Percentiles rank a stretch among this genome's conserved stretches.
Conservation (phyloP, 2,797 vertebrate genomes). For the Tarsius wallacei region DNA sequence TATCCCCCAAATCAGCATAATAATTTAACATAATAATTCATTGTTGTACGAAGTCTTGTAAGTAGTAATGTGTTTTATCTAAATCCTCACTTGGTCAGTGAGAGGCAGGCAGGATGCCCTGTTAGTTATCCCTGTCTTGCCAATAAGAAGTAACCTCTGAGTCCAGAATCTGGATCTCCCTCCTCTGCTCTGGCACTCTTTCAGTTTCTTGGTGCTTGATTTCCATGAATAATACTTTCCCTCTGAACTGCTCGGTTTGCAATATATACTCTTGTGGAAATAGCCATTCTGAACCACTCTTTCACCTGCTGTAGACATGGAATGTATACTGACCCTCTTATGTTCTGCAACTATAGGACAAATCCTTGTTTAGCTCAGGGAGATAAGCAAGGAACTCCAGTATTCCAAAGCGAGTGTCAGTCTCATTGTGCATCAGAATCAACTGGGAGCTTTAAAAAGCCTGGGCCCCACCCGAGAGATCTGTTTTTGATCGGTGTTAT, state of each 20-base stretch:
- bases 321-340: background rate
- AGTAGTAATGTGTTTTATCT: background rate
- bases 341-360: background rate
- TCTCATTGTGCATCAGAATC: background rate
- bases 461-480: background rate
- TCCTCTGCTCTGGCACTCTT: background rate
- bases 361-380: background rate
- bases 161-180: background rate
- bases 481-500: background rate
- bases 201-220: background rate
- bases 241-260: background rate
- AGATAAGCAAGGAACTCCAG: background rate
- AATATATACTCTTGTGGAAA: background rate
- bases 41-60: background rate
- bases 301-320: background rate
- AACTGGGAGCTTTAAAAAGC: background rate
- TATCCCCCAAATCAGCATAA: too few species aligned
- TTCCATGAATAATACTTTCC: background rate
- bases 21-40: conserved; percentile 68
- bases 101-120: background rate
- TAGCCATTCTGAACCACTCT: background rate
- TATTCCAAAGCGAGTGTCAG: background rate
- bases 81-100: background rate
- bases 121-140: background rate
- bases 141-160: accelerated